These are phyloP conservation scores for Pseudanteris insignis DNA, from an alignment of 2,888 invertebrate species.

Conservation along the genomic window DNA sequence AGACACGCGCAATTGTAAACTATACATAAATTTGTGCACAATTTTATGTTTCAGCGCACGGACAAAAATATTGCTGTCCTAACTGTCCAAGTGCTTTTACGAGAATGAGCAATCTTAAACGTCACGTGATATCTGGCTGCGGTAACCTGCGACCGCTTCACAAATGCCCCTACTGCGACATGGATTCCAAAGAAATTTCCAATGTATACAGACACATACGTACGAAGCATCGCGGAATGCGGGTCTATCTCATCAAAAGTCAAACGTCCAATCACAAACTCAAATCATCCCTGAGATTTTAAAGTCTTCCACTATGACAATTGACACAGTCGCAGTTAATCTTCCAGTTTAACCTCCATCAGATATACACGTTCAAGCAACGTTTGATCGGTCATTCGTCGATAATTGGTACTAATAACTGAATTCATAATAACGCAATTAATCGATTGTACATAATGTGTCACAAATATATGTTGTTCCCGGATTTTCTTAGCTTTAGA, in stretches of 20 bases:
- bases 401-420: too few relatives aligned
- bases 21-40: constrained; percentile 13
- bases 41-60: constrained; percentile 41
- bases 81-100: constrained; percentile 50
- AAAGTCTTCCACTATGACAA: background rate
- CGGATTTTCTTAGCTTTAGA: too few relatives aligned
- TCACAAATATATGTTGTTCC: too few relatives aligned
- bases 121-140: constrained; percentile 58
- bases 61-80: constrained; percentile 48
- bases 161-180: constrained; percentile 60
- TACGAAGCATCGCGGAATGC: constrained; percentile 54
- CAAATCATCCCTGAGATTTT: constrained; percentile 12
- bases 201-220: constrained; percentile 56
- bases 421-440: too few relatives aligned
- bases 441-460: too few relatives aligned
- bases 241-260: constrained; percentile 51
- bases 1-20: background rate
- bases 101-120: constrained; percentile 32
- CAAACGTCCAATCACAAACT: constrained; percentile 14
- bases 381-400: too few relatives aligned
- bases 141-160: constrained; percentile 55
- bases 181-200: constrained; percentile 51
- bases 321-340: too few relatives aligned
- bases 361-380: too few relatives aligned
- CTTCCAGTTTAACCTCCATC: too few relatives aligned